Conservation (phyloP, 2,113 vertebrate genomes). For the Arvicanthis niloticus region DNA sequence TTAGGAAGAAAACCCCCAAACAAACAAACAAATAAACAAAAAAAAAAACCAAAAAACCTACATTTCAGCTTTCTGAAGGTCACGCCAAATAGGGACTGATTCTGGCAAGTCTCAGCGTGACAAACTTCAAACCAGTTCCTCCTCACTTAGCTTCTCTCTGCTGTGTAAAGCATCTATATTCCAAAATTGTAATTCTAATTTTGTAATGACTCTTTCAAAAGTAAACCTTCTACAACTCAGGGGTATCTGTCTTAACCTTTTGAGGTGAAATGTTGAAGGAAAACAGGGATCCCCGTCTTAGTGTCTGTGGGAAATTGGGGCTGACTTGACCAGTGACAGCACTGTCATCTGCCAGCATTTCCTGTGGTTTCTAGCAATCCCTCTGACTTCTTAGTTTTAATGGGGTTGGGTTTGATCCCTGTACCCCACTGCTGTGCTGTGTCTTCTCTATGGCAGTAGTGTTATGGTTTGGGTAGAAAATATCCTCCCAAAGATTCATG, state of each 20-base stretch:
- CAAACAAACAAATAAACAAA: not conserved
- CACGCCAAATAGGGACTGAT: not conserved
- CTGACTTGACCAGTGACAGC: not conserved
- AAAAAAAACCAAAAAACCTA: too few species aligned
- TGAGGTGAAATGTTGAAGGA: constrained; percentile 1
- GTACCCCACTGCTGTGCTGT: not conserved
- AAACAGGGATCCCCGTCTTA: not conserved
- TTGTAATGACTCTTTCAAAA: not conserved
- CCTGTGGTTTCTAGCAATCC: not conserved
- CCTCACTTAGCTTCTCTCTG: not conserved
- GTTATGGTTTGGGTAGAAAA: not conserved
- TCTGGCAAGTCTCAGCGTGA: not conserved
- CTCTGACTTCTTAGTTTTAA: not conserved
- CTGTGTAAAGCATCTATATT: not conserved
- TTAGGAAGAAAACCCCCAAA: not conserved
- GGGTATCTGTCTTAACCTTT: not conserved
- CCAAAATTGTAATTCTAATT: not conserved
- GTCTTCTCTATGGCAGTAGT: not conserved
- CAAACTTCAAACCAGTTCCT: not conserved
- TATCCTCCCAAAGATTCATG: not conserved
- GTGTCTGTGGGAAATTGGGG: not conserved
- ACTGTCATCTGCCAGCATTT: too few species aligned
- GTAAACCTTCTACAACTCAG: not conserved
- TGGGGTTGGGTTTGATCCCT: not conserved
- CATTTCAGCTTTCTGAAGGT: not conserved